These are phyloP conservation scores for Brachionus rubens DNA, from an alignment of 1,140 invertebrate species.

Conservation along the genomic window DNA sequence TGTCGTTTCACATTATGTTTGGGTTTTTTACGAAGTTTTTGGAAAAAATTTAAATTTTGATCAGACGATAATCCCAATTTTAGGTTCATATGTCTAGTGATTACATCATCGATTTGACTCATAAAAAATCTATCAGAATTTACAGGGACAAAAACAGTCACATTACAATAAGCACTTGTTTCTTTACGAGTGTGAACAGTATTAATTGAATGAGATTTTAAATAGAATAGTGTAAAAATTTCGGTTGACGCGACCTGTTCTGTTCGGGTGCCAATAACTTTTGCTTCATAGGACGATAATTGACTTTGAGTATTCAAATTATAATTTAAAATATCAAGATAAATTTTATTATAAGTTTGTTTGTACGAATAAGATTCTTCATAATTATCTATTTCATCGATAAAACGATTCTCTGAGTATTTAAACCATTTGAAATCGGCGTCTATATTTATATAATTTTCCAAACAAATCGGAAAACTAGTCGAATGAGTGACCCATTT, in stretches of 20 bases:
- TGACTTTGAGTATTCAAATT: background rate
- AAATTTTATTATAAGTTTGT: background rate
- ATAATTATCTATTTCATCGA: conserved; percentile 1
- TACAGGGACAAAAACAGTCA: background rate
- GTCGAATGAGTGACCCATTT: conserved; percentile 14
- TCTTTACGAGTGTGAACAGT: background rate
- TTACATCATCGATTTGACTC: background rate
- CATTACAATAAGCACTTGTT: background rate
- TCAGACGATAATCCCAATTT: background rate
- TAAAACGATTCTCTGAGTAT: background rate
- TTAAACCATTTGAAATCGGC: conserved; percentile 42
- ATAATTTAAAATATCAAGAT: conserved; percentile 28
- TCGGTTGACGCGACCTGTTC: background rate
- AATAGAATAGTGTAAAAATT: conserved; percentile 9
- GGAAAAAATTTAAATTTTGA: background rate
- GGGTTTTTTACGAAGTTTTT: background rate
- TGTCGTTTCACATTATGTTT: background rate
- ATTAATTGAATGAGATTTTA: background rate
- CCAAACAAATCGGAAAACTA: background rate
- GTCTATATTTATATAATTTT: background rate
- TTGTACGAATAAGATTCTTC: background rate
- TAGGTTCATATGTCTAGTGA: background rate
- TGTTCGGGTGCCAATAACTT: background rate
- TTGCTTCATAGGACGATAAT: conserved; percentile 1
- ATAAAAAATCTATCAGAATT: background rate